Evolutionary conservation across 2,888 invertebrate genomes (phyloP), one percentile per base, ranked within the genome.

Genomic region (Lissocephala sabroskyi): DNA sequence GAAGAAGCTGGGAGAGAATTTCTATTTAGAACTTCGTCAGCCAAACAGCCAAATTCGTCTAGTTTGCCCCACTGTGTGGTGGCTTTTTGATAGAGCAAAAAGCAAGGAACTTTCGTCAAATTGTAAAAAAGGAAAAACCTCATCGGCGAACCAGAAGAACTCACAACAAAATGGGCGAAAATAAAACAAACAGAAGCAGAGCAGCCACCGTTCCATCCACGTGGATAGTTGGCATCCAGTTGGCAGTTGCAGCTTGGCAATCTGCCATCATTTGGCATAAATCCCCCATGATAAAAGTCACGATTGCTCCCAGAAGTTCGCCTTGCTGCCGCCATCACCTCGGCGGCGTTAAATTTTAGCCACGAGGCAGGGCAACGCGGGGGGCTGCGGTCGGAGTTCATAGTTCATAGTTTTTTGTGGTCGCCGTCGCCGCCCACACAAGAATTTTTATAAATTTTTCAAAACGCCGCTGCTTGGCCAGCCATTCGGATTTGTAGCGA

Each of bases 201-300:
- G 50, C 23, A 23, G 23, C 23, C 23, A 23, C 23, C 23, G 7
- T 23, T 23, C 23, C 23, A 23, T 7, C 23, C 7, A 23, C 35
- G 35, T 4, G 6, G 35, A 14, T 11, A 32, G 13, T 11, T 32
- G 32, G 13, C 14, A 3, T 3, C 23, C 7, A 7, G 35, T 35
- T 32, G 35, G 11, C 7, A 35, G 9, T 35, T 41, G 41, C 30
- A 66, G 64, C 73, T 65, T 79, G 70, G 76, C 73, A 77, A 78
- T 65, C 73, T 62, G 79, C 79, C 79, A 78, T 75, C 65, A 78
- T 73, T 62, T 63, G 56, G 56, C 57, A 59, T 63, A 70, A 76
- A 65, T 67, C 76, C 79, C 47, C 70, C 59, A 52, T 57, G 76
- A 71, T 76, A 61, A 76, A 65, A 56, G 35, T 54, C 45, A 50